Base-by-base conservation (phyloP, 2,113 vertebrate species). In the Halcyon senegalensis region DNA sequence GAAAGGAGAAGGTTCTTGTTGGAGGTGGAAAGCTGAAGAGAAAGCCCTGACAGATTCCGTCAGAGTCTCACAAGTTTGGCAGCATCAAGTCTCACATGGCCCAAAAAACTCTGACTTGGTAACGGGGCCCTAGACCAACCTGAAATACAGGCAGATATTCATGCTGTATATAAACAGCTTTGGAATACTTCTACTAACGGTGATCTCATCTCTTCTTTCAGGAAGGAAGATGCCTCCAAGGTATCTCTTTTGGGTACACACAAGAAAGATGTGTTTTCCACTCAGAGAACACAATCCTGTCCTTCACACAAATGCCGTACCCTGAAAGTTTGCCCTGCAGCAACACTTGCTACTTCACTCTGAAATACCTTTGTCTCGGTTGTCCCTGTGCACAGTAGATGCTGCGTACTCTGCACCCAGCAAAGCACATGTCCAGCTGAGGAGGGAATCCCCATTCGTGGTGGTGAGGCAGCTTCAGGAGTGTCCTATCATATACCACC, bases 351-450 rank as follows among this genome's bases (percentile, higher is more conserved):
- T 43, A 21, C 24, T 73, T 87, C 37, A 24, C 37, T 63, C 25
- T 33, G 27, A 64, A 72, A 51, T 39, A 37, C 24, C 53, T 82
- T 67, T 51, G 51, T 51, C 39, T 84, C 11, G 0, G 24, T 3
- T n/a, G 43, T 51, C 14, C 51, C 46, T 27, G 3, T n/a, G 30
- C n/a, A 60, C 37, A 67, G 33, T 55, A 56, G 78, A 60, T 3
- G 1, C 23, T 27, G 41, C 0, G 0, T n/a, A 20, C 14, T 13
- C 79, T 84, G 58, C 56, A 81, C 23, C 66, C 77, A 91, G 77
- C 48, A 66, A 69, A 89, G 63, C 55, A 44, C 20, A 37, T 0
- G 0, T 13, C 41, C 1, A 2, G 76, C 0, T 6, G 8, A 62
- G 27, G 39, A 76, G 24, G 9, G 20, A 79, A 79, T 77, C 66